phyloP scores from a whole-genome alignment of 2,797 vertebrate species.

The Yasuhikotakia modesta region DNA sequence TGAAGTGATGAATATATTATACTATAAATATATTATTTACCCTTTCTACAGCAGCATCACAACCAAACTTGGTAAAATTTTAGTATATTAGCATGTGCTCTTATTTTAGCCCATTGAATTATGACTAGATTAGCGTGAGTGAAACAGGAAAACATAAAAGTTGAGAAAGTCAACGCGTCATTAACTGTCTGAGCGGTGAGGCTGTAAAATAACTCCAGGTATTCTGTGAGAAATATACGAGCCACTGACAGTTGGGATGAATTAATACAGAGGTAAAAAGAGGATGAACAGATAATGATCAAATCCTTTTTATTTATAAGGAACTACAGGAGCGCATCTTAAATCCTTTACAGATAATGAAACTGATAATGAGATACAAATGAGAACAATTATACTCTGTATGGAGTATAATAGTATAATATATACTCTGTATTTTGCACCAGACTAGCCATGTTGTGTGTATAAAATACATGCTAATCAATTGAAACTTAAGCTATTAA shows the following conservation, averaged over 20 bases:
- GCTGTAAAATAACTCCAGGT: conserved; percentile 13
- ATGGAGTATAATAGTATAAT: neutral
- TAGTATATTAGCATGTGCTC: neutral
- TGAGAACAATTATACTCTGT: neutral
- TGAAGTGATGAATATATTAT: neutral
- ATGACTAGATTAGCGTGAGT: conserved; percentile 7
- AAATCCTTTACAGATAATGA: neutral
- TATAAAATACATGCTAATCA: neutral
- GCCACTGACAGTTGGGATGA: neutral
- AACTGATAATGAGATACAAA: neutral
- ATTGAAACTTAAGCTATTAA: neutral
- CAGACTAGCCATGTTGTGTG: neutral
- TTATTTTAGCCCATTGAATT: neutral
- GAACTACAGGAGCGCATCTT: neutral
- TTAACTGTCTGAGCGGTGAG: conserved; percentile 10
- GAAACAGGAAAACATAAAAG: neutral
- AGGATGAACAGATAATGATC: conserved; percentile 8
- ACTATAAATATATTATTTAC: no score
- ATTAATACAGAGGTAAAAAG: neutral
- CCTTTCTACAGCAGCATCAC: neutral
- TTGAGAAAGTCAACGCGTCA: neutral
- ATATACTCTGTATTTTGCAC: neutral
- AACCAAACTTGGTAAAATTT: neutral
- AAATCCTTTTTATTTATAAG: neutral
- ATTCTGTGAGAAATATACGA: conserved; percentile 38